Base-by-base conservation (phyloP, 2,888 invertebrate species). In the Boloria euphrosyne region DNA sequence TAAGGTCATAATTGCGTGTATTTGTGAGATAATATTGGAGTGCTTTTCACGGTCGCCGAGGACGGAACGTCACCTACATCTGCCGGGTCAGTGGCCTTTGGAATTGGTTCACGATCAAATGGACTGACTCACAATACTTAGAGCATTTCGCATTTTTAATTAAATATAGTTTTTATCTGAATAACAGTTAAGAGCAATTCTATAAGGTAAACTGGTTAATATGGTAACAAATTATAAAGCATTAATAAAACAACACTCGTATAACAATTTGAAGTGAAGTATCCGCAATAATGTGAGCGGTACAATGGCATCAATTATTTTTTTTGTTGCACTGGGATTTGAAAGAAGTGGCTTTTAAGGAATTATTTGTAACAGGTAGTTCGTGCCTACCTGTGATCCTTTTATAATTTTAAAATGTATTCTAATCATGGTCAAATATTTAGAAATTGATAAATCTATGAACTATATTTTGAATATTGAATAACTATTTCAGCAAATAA, bases 21-120 rank as follows among this genome's bases (percentile, higher is more conserved):
- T 6, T 22, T n/a, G 13, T 31, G n/a, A 44, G 44, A 59, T 59
- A 59, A 65, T 57, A 59, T 67, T 49, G 31, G 27, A 62, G 62
- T 47, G 31, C 58, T 67, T 70, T 68, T 67, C 70, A 70, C 67
- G 70, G 70, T 65, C 70, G 65, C 14, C 55, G 71, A 70, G 72
- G 74, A 73, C 74, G 66, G 53, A 61, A 61, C 70, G 73, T 75
- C 75, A 76, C 73, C 74, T 75, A 75, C 73, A 73, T 74, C 70
- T 62, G 59, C 53, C 50, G 58, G 69, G 71, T 71, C 65, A 69
- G 18, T 66, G 69, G 52, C 66, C 69, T 62, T 55, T 6, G 13
- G 68, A 75, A 75, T 74, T 74, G 70, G 75, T 72, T 75, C 75
- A 75, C 67, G 71, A 74, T 69, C 73, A 75, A 68, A 68, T 58